A percentile compares a stretch with the other conserved stretches of the same genome.
phyloP scores from a whole-genome alignment of 2,888 invertebrate genomes.

The Salticus scenicus region DNA sequence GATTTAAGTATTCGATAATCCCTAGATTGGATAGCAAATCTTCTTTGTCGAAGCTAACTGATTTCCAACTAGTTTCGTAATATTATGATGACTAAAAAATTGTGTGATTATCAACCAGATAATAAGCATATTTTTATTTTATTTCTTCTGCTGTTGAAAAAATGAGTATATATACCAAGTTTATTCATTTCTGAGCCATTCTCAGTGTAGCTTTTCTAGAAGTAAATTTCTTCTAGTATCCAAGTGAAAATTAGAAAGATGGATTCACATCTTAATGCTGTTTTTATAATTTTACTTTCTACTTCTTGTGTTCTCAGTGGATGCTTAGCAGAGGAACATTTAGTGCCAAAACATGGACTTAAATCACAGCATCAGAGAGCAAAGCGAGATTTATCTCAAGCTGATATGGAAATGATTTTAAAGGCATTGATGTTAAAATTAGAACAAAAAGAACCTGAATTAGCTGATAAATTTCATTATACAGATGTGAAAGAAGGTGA shows the following conservation, averaged over 20 bases:
- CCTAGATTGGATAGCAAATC: conserved; percentile 29
- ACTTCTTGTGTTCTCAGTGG: not conserved
- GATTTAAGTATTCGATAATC: conserved; percentile 6
- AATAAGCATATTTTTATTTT: too few species aligned
- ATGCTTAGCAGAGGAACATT: not conserved
- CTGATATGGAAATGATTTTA: conserved; percentile 15
- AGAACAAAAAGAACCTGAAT: conserved; percentile 9
- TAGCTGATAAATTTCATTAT: not conserved
- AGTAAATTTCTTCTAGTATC: not conserved
- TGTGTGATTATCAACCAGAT: too few species aligned
- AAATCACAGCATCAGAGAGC: not conserved
- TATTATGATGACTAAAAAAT: not conserved
- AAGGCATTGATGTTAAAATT: conserved; percentile 24
- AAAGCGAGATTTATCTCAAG: not conserved
- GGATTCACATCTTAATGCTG: not conserved
- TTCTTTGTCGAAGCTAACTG: not conserved
- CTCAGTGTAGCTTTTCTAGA: not conserved
- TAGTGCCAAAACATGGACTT: not conserved
- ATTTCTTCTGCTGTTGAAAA: not conserved
- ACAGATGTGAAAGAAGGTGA: not conserved
- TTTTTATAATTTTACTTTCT: not conserved
- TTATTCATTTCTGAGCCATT: not conserved
- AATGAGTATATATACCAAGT: not conserved
- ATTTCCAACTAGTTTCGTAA: conserved; percentile 24
- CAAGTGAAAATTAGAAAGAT: not conserved